phyloP scores from a whole-genome alignment of 2,797 vertebrate genomes.

The Tragelaphus eurycerus region DNA sequence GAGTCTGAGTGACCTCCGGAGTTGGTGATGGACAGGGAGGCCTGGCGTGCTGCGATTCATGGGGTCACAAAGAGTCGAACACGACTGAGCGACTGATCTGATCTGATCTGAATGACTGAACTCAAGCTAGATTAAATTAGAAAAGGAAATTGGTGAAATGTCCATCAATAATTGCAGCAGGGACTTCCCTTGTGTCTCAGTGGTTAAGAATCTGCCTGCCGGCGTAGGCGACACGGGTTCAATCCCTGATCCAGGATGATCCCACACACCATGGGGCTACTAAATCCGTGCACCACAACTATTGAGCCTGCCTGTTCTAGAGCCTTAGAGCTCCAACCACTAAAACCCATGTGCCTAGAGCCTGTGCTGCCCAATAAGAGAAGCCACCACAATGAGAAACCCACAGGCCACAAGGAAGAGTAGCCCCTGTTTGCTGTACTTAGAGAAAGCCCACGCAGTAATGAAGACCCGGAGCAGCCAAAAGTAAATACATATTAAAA shows the following conservation, averaged over 20 bases:
- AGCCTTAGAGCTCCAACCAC: not conserved
- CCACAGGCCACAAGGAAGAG: not conserved
- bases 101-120: not conserved
- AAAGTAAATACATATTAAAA: not conserved
- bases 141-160: not conserved
- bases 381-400: not conserved
- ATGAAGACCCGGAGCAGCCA: not conserved
- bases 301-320: not conserved
- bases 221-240: not conserved
- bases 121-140: not conserved
- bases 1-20: no score
- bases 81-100: no score
- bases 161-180: not conserved
- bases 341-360: not conserved
- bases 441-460: not conserved
- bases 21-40: no score
- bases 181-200: not conserved
- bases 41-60: no score
- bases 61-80: no score
- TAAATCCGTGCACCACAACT: not conserved
- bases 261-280: not conserved
- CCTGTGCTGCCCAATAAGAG: not conserved
- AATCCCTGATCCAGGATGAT: not conserved
- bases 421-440: not conserved
- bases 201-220: not conserved